Evolutionary conservation across 2,797 vertebrate genomes (phyloP).

Genomic region (Lacerta agilis): DNA sequence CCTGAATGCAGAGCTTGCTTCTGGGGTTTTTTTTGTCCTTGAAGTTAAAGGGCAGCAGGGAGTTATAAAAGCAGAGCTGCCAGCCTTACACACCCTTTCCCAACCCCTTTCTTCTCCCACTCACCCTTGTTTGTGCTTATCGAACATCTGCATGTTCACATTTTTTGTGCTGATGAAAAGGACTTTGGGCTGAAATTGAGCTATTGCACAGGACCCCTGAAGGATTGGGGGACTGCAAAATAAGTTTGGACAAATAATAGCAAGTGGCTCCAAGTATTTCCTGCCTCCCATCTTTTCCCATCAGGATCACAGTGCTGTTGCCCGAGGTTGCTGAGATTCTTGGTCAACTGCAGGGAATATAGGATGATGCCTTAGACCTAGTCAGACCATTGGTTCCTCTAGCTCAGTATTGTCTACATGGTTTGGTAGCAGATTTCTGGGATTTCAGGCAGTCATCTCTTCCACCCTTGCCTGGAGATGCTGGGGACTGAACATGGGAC

Average conservation of each 20-base stretch:
- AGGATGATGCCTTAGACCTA: background rate
- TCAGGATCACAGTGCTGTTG: background rate
- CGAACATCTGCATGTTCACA: background rate
- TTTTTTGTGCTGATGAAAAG: slow-evolving; percentile 33
- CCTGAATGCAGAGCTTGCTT: background rate
- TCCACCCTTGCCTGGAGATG: too few species aligned
- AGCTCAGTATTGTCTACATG: too few species aligned
- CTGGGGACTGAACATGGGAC: too few species aligned
- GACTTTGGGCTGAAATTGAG: slow-evolving; percentile 42
- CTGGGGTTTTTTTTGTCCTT: slow-evolving; percentile 9
- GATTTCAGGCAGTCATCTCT: too few species aligned
- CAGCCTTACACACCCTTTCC: background rate
- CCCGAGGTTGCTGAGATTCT: slow-evolving; percentile 17
- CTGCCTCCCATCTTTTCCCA: background rate
- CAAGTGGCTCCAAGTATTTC: slow-evolving; percentile 40
- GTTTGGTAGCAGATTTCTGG: too few species aligned
- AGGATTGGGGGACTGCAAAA: slow-evolving; percentile 49
- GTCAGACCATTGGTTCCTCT: too few species aligned
- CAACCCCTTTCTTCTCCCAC: background rate
- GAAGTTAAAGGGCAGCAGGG: background rate
- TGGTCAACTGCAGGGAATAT: slow-evolving; percentile 41
- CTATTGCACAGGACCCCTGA: slow-evolving; percentile 43
- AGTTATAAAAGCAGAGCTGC: slow-evolving; percentile 17
- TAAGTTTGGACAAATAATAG: slow-evolving; percentile 48
- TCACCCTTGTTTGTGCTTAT: background rate